These are phyloP conservation scores for Echinarachnius parma DNA, from an alignment of 53 echinoderm and acorn worm genomes.

Conservation along the genomic window DNA sequence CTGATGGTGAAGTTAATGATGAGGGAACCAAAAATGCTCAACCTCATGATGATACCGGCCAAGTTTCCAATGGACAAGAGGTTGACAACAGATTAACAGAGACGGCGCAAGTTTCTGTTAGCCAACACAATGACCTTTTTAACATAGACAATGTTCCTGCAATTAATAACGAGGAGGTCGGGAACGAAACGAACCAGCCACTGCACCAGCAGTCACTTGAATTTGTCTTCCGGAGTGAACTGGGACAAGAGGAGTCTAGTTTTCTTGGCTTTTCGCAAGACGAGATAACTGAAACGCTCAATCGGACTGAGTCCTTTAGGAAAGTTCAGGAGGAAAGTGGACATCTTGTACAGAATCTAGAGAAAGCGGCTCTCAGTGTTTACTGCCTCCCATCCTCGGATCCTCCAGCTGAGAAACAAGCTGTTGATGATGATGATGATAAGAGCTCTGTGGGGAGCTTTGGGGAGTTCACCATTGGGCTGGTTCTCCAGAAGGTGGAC, in stretches of 20 bases:
- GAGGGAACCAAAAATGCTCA: no score
- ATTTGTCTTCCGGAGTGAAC: conserved; percentile 64
- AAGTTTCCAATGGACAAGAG: no score
- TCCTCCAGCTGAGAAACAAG: conserved; percentile 27
- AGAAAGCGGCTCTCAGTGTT: conserved; percentile 77
- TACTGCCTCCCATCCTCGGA: conserved; percentile 81
- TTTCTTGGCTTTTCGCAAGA: conserved; percentile 78
- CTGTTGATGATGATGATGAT: conserved; percentile 26
- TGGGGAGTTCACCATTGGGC: conserved; percentile 61
- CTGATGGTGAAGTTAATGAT: no score
- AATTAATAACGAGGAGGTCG: background rate
- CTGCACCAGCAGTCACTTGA: conserved; percentile 41
- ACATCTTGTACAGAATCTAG: conserved; percentile 41
- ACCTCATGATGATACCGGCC: no score
- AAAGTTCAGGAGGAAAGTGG: conserved; percentile 35
- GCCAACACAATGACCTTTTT: no score
- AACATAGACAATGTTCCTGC: no score
- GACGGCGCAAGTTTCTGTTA: no score
- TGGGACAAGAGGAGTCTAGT: conserved; percentile 45
- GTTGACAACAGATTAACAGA: no score
- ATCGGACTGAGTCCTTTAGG: conserved; percentile 28
- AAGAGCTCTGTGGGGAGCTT: conserved; percentile 52
- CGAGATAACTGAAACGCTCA: conserved; percentile 70
- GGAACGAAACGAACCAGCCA: background rate
- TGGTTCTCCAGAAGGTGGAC: conserved; percentile 74